phyloP scores from a whole-genome alignment of 1,140 invertebrate genomes.

The Vollenhovia emeryi region DNA sequence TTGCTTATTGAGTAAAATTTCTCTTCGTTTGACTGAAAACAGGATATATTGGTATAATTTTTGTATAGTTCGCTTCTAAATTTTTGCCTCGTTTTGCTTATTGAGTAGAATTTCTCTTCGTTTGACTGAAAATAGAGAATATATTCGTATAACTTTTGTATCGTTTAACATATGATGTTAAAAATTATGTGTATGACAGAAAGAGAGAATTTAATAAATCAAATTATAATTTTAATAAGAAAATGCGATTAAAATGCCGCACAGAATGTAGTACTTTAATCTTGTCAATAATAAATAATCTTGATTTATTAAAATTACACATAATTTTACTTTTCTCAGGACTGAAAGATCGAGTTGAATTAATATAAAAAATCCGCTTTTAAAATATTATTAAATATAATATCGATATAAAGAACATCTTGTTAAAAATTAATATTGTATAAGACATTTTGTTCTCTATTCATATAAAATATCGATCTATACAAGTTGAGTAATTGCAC shows the following conservation, averaged over 20 bases:
- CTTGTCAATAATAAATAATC: neutral
- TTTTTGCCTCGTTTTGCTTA: too few relatives aligned
- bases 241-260: neutral
- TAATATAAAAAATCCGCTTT: neutral
- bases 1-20: neutral
- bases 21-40: neutral
- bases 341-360: neutral
- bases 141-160: neutral
- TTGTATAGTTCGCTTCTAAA: neutral
- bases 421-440: neutral
- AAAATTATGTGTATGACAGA: neutral
- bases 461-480: neutral
- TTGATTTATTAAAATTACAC: conserved; percentile 2
- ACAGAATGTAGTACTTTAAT: neutral
- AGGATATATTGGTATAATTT: neutral
- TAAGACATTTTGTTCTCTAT: neutral
- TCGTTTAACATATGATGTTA: neutral
- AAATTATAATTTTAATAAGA: neutral
- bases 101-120: too few relatives aligned
- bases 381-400: neutral
- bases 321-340: neutral
- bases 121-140: too few relatives aligned
- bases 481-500: neutral
- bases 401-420: neutral
- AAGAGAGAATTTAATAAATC: neutral